Conservation (phyloP, 2,113 vertebrate species). For the Ceyx melanurus region DNA sequence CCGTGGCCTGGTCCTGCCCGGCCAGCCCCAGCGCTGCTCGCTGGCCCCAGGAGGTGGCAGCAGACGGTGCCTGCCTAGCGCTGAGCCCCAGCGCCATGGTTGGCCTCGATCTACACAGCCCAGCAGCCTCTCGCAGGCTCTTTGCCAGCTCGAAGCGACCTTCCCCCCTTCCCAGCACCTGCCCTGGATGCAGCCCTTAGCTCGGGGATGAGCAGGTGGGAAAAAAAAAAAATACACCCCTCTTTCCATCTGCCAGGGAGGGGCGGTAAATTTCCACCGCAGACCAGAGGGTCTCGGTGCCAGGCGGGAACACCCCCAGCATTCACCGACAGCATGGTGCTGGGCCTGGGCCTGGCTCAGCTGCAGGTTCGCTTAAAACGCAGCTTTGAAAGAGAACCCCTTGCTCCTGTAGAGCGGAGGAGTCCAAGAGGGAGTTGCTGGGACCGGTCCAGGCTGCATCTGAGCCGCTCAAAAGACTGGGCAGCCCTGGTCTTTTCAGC, state of each 20-base stretch:
- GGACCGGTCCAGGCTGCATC: neutral
- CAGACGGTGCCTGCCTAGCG: neutral
- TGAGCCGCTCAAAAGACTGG: neutral
- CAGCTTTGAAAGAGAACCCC: accelerated
- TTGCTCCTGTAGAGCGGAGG: neutral
- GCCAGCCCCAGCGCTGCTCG: neutral
- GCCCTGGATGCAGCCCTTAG: neutral
- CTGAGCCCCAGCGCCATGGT: accelerated
- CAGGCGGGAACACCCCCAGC: neutral
- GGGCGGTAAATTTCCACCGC: neutral
- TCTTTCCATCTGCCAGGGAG: neutral
- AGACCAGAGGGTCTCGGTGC: neutral
- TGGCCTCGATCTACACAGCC: accelerated
- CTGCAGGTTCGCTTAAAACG: neutral
- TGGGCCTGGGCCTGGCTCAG: neutral
- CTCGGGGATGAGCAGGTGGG: neutral
- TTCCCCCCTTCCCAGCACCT: no score
- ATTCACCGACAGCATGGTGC: accelerated
- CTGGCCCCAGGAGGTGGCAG: slow-evolving; percentile 55
- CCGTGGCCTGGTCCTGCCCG: neutral
- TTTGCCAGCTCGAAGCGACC: no score
- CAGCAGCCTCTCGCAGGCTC: neutral
- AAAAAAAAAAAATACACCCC: accelerated
- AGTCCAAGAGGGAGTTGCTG: neutral
- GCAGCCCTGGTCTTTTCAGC: neutral